Evolutionary conservation across 64 coral and sea anemone genomes (phyloP).

Genomic region (Dendrophyllia cribrosa): DNA sequence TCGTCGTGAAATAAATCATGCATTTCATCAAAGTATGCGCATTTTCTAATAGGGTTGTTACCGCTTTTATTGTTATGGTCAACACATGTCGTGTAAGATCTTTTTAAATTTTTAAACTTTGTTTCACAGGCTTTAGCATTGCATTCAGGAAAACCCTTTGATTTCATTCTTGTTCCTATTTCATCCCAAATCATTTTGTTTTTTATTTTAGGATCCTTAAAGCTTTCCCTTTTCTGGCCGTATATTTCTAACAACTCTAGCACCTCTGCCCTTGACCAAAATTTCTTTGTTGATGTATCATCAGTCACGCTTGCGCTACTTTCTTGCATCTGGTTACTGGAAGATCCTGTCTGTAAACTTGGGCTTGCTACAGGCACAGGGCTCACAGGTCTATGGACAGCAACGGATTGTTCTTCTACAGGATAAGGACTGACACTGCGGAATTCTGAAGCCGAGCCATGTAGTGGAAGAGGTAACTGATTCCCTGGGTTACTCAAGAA

Average conservation of each 20-base stretch:
- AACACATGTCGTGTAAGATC: background rate
- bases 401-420: too few species aligned
- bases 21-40: background rate
- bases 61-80: background rate
- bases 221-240: background rate
- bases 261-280: background rate
- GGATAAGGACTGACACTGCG: too few species aligned
- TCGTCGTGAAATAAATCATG: background rate
- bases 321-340: background rate
- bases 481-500: too few species aligned
- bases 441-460: too few species aligned
- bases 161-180: background rate
- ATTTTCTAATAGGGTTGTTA: conserved; percentile 9
- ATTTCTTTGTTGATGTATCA: background rate
- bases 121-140: background rate
- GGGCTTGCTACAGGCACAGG: too few species aligned
- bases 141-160: background rate
- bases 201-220: conserved; percentile 1
- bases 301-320: background rate
- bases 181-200: conserved; percentile 3
- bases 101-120: conserved; percentile 3
- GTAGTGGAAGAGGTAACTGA: too few species aligned
- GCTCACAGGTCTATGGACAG: too few species aligned
- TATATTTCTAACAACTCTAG: background rate
- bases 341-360: too few species aligned